These are phyloP conservation scores for Gymnosoma rotundatum DNA, from an alignment of 2,888 invertebrate species.

Conservation along the genomic window DNA sequence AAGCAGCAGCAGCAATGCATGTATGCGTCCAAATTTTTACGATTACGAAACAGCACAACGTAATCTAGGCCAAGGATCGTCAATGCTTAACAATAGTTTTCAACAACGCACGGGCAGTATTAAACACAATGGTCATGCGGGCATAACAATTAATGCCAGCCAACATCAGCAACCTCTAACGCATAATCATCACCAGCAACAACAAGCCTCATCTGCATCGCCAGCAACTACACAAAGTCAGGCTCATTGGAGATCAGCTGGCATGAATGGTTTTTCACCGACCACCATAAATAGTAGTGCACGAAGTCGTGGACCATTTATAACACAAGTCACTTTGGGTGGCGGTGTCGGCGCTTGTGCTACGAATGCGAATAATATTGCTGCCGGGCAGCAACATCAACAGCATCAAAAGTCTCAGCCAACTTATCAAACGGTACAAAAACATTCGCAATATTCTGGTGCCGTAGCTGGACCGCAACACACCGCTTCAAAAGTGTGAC, in stretches of 20 bases:
- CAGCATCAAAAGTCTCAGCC: conserved; percentile 71
- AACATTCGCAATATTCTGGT: conserved; percentile 76
- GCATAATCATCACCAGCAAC: conserved; percentile 74
- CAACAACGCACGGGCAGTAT: conserved; percentile 77
- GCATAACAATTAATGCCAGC: conserved; percentile 76
- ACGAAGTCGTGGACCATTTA: conserved; percentile 84
- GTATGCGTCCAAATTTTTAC: conserved; percentile 88
- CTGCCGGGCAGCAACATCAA: conserved; percentile 62
- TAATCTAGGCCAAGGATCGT: conserved; percentile 80
- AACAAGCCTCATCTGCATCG: conserved; percentile 79
- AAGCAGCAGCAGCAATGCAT: conserved; percentile 59
- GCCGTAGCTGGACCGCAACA: conserved; percentile 76
- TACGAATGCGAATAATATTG: conserved; percentile 85
- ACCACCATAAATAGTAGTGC: conserved; percentile 80
- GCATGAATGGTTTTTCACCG: conserved; percentile 80
- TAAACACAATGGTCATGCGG: conserved; percentile 75
- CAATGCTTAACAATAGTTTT: conserved; percentile 63
- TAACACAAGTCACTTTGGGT: conserved; percentile 84
- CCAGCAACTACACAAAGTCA: conserved; percentile 73
- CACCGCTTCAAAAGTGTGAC: conserved; percentile 82
- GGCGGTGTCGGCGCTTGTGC: too few species aligned
- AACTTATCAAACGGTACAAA: conserved; percentile 80
- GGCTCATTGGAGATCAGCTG: conserved; percentile 81
- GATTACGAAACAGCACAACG: conserved; percentile 92
- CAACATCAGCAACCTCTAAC: conserved; percentile 74